Evolutionary conservation across 2,797 vertebrate species (phyloP), one percentile per base, ranked within the genome.

Genomic region (Chelidonichthys spinosus): DNA sequence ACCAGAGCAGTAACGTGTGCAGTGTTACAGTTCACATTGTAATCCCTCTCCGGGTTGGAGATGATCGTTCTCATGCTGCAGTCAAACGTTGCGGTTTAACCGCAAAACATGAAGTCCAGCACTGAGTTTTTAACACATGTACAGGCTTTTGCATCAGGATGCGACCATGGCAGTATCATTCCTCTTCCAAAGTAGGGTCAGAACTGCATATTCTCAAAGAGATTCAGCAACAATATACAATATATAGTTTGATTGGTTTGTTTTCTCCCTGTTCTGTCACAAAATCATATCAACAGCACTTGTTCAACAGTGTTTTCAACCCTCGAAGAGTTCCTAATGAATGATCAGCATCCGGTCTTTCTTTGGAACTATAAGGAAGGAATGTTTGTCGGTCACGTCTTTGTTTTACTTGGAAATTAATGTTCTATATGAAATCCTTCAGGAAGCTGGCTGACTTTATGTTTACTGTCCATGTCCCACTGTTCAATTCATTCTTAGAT

Each of bases 11-110:
- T 25, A 15, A 58, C 11, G 0, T 32, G 43, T 79, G 11, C 72
- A 55, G 39, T 44, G 63, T 80, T 44, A 58, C 39, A 14, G 18
- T 76, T 63, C 6, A 59, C 44, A 42, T 64, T 49, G 61, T 62
- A 8, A 42, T 47, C 2, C 54, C 37, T 54, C 2, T 69, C 35
- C 63, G 11, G 53, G 13, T 58, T 32, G 66, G 53, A 82, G 55
- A 62, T 70, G 35, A 72, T 59, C 75, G 3, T 59, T 1, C 11
- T 76, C 8, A 37, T 7, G 25, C 11, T 70, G 63, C 49, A 79
- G 25, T 63, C 25, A 42, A 50, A 0, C 14, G 47, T 13, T 18
- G 40, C 11, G 32, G 49, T 70, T 72, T 14, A 6, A 25, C 44
- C 56, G n/a, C 49, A 54, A 25, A 7, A 44, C 11, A 25, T 11